Percentiles rank a stretch among this genome's conserved stretches.
phyloP scores from a whole-genome alignment of 2,888 invertebrate species.

The Trichopria drosophilae region DNA sequence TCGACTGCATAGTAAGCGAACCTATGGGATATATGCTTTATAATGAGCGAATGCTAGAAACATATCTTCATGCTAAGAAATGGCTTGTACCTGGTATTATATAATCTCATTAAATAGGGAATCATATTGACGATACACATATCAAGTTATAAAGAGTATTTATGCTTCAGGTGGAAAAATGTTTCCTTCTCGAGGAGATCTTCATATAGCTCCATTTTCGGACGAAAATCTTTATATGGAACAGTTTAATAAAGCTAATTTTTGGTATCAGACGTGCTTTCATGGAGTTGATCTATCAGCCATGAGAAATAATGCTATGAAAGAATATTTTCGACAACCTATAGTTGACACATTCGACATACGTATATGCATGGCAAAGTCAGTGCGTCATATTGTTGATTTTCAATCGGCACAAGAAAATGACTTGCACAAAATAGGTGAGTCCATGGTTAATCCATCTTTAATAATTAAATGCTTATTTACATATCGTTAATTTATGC shows the following conservation, averaged over 20 bases:
- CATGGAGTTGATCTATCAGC: slow-evolving; percentile 95
- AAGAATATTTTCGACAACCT: slow-evolving; percentile 97
- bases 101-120: no score
- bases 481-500: background rate
- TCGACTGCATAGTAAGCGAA: slow-evolving; percentile 97
- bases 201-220: slow-evolving; percentile 96
- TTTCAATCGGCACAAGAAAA: slow-evolving; percentile 90
- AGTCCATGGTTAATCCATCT: slow-evolving; percentile 25
- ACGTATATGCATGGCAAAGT: slow-evolving; percentile 93
- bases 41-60: slow-evolving; percentile 98
- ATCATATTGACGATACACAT: no score
- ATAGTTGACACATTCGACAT: slow-evolving; percentile 99
- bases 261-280: slow-evolving; percentile 98
- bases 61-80: slow-evolving; percentile 97
- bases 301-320: slow-evolving; percentile 88
- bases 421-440: slow-evolving; percentile 87
- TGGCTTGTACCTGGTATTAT: slow-evolving; percentile 80
- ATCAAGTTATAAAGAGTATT: no score
- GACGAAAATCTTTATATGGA: slow-evolving; percentile 98
- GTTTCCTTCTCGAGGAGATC: slow-evolving; percentile 95
- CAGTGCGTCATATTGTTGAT: slow-evolving; percentile 89
- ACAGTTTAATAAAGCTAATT: slow-evolving; percentile 97
- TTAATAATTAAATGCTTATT: slow-evolving; percentile 2
- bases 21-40: slow-evolving; percentile 99
- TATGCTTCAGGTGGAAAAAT: slow-evolving; percentile 83